Base-by-base conservation (phyloP, 2,113 vertebrate genomes). In the Hystrix brachyura region DNA sequence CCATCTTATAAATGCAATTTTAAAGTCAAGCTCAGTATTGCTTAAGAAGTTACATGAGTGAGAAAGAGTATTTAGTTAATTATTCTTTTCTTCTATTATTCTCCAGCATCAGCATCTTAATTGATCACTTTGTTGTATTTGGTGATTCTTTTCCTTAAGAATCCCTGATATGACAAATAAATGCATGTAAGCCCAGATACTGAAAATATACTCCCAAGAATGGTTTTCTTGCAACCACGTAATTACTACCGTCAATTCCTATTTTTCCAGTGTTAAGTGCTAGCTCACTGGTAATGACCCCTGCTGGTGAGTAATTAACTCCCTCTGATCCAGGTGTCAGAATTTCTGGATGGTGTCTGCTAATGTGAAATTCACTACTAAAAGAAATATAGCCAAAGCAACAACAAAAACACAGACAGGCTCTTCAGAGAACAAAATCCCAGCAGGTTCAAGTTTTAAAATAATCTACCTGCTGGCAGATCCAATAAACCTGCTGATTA, bases 401-500 rank as follows among this genome's bases (percentile, higher is more conserved):
- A 60, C 53, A 95, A 82, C 43, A 90, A 84, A 87, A 93, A 93
- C 67, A 74, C 60, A 90, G 90, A 94, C n/a, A 95, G 60, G 55
- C 57, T 90, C 93, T 97, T 96, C 80, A 96, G 92, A 98, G 82
- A 97, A 96, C 80, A 95, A 96, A 97, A 94, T 97, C 96, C 17
- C 95, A 97, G 96, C 92, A 98, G 95, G 84, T 38, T 88, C 38
- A 92, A 94, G 67, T 97, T 96, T 97, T 95, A 94, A 98, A 98
- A 97, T 97, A 97, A 97, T 92, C 82, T 94, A 91, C 94, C 85
- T 92, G 96, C 87, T 94, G 87, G 46, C 85, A 94, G 65, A 97
- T 97, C 81, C 85, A 97, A 90, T 98, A 95, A 96, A 94, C 90
- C 94, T 94, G 85, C 95, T 96, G 96, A 91, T 96, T 96, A 96